phyloP scores from a whole-genome alignment of 2,113 vertebrate species.

The Oncorhynchus nerka region DNA sequence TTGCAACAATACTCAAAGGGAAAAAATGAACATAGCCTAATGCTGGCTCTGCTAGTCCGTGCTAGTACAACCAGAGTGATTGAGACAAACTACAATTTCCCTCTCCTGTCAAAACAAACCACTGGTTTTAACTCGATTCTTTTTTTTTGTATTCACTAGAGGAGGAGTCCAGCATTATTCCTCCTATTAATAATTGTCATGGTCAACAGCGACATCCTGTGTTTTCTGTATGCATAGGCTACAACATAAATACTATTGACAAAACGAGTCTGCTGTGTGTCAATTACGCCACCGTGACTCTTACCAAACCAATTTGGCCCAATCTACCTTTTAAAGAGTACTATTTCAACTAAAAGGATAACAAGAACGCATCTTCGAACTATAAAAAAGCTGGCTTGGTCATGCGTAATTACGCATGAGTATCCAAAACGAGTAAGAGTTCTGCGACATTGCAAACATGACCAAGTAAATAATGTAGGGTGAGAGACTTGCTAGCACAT shows the following conservation, averaged over 20 bases:
- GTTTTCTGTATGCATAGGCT: background rate
- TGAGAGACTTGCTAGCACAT: background rate
- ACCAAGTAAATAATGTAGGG: no score
- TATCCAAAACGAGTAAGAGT: background rate
- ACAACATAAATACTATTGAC: background rate
- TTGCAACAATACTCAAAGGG: background rate
- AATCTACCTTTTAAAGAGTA: no score
- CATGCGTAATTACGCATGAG: background rate
- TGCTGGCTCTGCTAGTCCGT: background rate
- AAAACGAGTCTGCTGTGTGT: background rate
- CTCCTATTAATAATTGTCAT: background rate
- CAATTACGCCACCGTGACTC: background rate
- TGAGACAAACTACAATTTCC: background rate
- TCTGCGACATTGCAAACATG: no score
- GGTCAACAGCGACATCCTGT: constrained; percentile 22
- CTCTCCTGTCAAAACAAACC: background rate
- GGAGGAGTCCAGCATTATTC: background rate
- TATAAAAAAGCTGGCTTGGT: background rate
- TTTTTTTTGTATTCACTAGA: background rate
- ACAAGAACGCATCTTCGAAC: background rate
- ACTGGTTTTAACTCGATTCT: background rate
- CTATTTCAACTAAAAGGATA: background rate
- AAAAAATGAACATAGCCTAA: background rate
- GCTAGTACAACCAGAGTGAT: background rate
- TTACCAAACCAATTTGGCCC: background rate